phyloP scores from a whole-genome alignment of 2,113 vertebrate species.

The Corythoichthys haematopterus region DNA sequence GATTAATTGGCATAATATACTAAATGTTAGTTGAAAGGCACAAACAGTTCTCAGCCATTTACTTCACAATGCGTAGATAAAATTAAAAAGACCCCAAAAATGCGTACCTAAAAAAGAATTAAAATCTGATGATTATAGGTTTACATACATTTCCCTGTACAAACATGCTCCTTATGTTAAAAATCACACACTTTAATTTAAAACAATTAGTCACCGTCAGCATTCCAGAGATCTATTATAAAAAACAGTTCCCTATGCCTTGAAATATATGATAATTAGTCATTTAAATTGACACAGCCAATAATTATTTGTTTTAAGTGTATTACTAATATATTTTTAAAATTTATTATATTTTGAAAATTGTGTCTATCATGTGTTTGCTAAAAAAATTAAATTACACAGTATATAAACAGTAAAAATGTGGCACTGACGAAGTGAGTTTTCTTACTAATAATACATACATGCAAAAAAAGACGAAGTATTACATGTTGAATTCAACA shows the following conservation, averaged over 20 bases:
- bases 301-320: background rate
- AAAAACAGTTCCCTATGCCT: background rate
- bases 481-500: constrained; percentile 8
- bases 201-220: background rate
- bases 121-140: background rate
- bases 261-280: background rate
- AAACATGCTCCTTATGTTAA: background rate
- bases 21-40: background rate
- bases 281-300: background rate
- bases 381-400: too few relatives aligned
- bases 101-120: background rate
- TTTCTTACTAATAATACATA: background rate
- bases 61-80: background rate
- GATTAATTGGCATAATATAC: background rate
- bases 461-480: background rate
- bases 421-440: background rate
- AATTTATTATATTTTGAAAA: background rate
- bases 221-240: background rate
- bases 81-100: background rate
- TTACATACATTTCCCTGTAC: background rate
- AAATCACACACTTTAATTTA: background rate
- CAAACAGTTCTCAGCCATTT: background rate
- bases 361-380: too few relatives aligned
- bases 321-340: background rate
- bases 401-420: background rate